phyloP scores from a whole-genome alignment of 2,113 vertebrate species.

The Periophthalmus modestus region DNA sequence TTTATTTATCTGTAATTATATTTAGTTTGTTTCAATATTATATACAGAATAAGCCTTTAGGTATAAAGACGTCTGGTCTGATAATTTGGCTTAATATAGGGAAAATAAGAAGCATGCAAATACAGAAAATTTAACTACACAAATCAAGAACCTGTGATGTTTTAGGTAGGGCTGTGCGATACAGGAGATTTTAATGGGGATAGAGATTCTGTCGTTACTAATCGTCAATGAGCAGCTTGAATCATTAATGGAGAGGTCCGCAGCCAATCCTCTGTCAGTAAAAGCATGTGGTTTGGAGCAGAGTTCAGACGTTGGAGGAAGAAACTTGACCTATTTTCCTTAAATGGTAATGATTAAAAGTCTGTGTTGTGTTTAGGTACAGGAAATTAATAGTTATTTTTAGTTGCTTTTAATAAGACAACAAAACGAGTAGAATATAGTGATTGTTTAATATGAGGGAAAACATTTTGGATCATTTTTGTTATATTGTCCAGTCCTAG shows the following conservation, averaged over 20 bases:
- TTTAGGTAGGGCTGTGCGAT: no score
- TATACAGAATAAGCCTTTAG: no score
- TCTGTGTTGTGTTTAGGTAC: neutral
- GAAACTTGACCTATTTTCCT: neutral
- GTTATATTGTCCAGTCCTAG: no score
- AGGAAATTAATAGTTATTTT: neutral
- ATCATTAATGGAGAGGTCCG: neutral
- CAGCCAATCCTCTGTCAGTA: neutral
- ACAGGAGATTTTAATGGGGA: no score
- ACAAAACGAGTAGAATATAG: neutral
- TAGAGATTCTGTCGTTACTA: neutral
- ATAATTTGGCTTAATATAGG: no score
- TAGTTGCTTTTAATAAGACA: no score
- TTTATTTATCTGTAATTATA: no score
- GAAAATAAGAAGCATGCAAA: no score
- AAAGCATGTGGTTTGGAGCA: neutral
- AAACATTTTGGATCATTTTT: neutral
- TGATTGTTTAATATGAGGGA: neutral
- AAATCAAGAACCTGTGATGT: neutral
- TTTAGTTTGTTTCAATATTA: no score
- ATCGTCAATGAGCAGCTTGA: neutral
- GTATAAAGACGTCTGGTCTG: no score
- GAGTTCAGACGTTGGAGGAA: neutral
- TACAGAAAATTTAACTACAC: no score
- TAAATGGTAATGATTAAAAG: neutral